Evolutionary conservation across 2,888 invertebrate genomes (phyloP), one percentile per base, ranked within the genome.

Genomic region (Epistrophe eligans): DNA sequence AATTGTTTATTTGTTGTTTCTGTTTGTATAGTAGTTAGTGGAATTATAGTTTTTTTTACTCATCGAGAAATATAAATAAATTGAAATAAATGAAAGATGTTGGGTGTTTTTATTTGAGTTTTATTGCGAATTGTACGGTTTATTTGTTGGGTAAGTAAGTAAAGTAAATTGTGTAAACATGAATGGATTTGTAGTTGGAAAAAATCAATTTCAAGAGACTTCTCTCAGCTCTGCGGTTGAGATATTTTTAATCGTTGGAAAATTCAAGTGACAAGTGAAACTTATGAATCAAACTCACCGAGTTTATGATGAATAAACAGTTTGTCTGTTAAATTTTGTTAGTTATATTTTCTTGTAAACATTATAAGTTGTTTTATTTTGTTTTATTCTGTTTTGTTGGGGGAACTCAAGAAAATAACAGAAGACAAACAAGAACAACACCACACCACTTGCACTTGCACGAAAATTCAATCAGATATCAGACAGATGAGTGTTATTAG

Each of bases 211-310:
- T 45, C 43, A 38, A 45, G 71, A 60, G 55, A 55, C 57, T 58
- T 24, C 43, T 38, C 28, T 15, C 45, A 76, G 45, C 38, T 60
- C 10, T 28, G n/a, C 62, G 35, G 60, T 58, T 50, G 52, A 70
- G 50, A 48, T 67, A 62, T 43, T 60, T 50, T 58, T 40, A 17
- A 32, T n/a, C 40, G 24, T 24, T 72, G 17, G 17, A 71, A 66
- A 79, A 60, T 48, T 40, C 71, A 35, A 66, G 13, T 72, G 87
- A 70, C 79, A 76, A 45, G 19, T 24, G 11, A 32, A 55, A 74
- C 4, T 79, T 70, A 82, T 82, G 74, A 85, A 77, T 82, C 62
- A 82, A 82, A 85, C 85, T 85, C 77, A 85, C 85, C 85, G 58
- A 70, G 28, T 71, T 70, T 40, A 13, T 13, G 38, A 15, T 50